phyloP scores from a whole-genome alignment of 1,140 invertebrate species.

The Ceratitis capitata region DNA sequence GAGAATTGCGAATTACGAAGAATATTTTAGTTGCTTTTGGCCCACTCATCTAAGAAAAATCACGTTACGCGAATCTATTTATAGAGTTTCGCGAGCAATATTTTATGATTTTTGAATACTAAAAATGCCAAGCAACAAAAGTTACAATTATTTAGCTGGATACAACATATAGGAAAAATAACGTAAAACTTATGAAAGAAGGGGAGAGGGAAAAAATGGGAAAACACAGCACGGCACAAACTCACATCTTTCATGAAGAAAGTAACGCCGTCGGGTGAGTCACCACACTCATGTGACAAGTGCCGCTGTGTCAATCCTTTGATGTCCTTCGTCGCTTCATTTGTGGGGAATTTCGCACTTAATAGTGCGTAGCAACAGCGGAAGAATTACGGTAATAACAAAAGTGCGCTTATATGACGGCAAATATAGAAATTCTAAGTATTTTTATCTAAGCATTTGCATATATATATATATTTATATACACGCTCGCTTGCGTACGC shows the following conservation, averaged over 20 bases:
- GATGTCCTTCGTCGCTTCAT: neutral
- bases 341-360: neutral
- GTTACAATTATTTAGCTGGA: neutral
- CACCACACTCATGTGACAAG: neutral
- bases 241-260: neutral
- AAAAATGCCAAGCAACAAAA: neutral
- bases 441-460: neutral
- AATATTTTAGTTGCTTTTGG: neutral
- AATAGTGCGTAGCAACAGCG: neutral
- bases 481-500: neutral
- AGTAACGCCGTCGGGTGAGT: neutral
- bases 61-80: neutral
- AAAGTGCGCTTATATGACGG: neutral
- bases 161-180: neutral
- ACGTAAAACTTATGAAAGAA: neutral
- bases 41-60: neutral
- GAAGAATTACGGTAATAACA: neutral
- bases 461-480: no score
- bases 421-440: neutral
- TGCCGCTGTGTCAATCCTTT: neutral
- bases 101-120: neutral
- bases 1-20: neutral
- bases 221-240: neutral
- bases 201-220: neutral
- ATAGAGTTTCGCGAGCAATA: constrained; percentile 7